Evolutionary conservation across 2,888 invertebrate species (phyloP).

Genomic region (Drosophila acutilabella): DNA sequence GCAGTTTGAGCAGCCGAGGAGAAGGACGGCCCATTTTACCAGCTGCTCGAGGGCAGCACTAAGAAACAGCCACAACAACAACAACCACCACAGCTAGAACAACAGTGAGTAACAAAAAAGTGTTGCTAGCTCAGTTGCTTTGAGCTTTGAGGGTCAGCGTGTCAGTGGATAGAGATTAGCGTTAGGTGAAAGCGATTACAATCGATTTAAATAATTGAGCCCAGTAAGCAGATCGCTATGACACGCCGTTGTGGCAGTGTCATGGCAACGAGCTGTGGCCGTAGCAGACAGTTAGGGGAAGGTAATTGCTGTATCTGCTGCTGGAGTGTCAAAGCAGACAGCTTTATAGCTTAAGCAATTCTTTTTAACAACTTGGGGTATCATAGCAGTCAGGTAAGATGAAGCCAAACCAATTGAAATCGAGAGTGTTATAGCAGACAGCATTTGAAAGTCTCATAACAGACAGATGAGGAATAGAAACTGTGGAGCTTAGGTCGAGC

Average conservation of each 20-base stretch:
- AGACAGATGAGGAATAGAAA: too few relatives aligned
- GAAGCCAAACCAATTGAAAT: too few relatives aligned
- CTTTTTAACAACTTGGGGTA: too few relatives aligned
- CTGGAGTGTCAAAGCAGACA: background rate
- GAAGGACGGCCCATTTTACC: background rate
- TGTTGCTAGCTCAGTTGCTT: background rate
- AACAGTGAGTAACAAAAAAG: background rate
- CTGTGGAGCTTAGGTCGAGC: too few relatives aligned
- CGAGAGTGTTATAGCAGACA: too few relatives aligned
- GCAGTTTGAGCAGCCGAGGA: background rate
- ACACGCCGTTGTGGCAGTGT: background rate
- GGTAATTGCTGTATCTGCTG: background rate
- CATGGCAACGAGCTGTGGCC: background rate
- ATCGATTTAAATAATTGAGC: conserved; percentile 39
- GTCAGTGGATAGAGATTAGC: conserved; percentile 36
- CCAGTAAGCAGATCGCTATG: background rate
- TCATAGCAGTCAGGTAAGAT: too few relatives aligned
- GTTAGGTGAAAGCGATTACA: conserved; percentile 25
- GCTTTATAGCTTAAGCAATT: background rate
- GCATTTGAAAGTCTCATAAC: too few relatives aligned
- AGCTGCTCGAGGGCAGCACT: background rate
- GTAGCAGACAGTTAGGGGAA: conserved; percentile 3
- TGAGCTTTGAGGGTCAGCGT: conserved; percentile 38
- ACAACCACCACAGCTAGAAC: background rate
- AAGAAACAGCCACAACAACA: background rate